Base-by-base conservation (phyloP, 2,797 vertebrate genomes). In the Ciconia nigra region DNA sequence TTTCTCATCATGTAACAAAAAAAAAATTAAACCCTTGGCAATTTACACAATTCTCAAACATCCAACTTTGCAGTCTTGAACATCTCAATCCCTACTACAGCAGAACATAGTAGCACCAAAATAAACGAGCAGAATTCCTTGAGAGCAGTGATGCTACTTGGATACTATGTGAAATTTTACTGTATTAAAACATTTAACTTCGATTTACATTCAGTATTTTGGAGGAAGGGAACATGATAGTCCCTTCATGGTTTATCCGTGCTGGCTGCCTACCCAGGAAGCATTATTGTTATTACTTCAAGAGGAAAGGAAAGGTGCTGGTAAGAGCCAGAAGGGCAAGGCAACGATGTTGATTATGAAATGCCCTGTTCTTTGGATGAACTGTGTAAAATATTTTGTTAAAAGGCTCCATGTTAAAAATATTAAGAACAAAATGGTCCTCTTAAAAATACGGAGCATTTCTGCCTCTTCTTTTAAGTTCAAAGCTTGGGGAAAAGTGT, bases 331-430 rank as follows among this genome's bases (percentile, higher is more conserved):
- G 97, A 96, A 97, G 96, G 97, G 97, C 96, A 97, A 98, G 96
- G 96, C 97, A 97, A 82, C 77, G 92, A 91, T 85, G 86, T 93
- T 63, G 74, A 86, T 85, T 94, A 67, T 19, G 96, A 96, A 97
- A 97, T 93, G 96, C 96, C 96, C 96, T 89, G 95, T 92, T 97
- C 97, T 98, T 98, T 98, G 96, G 98, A 98, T 96, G 97, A 97
- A 97, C 88, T 89, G 92, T 96, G 97, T 98, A 96, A 98, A 98
- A 97, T 63, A 86, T 90, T 96, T 96, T 91, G 96, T 97, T 97
- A 97, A 97, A 98, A 98, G 97, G 97, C 87, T 98, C 95, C 95
- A 94, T 89, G 97, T 97, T 97, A 98, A 97, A 98, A 98, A 97
- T 82, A 96, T 41, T 92, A 97, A 96, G 95, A 98, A 97, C 89